Conservation (phyloP, 2,888 invertebrate genomes). For the Phengaris arion region DNA sequence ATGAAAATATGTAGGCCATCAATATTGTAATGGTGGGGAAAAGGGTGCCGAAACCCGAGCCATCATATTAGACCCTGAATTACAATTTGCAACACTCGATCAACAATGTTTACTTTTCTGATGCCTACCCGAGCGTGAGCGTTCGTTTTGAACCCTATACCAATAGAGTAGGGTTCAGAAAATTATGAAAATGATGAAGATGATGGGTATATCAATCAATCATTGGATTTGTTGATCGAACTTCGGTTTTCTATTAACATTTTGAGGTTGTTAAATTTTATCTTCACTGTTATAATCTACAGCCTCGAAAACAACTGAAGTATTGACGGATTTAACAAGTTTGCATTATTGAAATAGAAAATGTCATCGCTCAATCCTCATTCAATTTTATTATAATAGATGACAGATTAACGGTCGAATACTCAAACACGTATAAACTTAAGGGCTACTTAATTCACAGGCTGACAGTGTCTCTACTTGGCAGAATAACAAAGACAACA, state of each 20-base stretch:
- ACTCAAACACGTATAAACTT: too few relatives aligned
- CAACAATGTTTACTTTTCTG: slow-evolving; percentile 42
- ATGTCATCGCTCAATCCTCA: neutral
- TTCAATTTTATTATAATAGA: neutral
- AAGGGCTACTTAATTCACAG: too few relatives aligned
- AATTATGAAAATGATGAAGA: slow-evolving; percentile 43
- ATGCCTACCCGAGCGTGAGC: neutral
- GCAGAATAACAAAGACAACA: too few relatives aligned
- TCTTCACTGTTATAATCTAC: slow-evolving; percentile 8
- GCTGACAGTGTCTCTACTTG: too few relatives aligned
- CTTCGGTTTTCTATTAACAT: slow-evolving; percentile 68
- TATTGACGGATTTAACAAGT: neutral
- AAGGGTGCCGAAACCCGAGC: slow-evolving; percentile 35
- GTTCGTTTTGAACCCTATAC: slow-evolving; percentile 13
- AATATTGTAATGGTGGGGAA: slow-evolving; percentile 25
- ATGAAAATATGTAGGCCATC: slow-evolving; percentile 21
- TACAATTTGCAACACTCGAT: slow-evolving; percentile 38
- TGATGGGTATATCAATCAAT: slow-evolving; percentile 59
- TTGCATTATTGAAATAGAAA: neutral
- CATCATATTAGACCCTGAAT: slow-evolving; percentile 34
- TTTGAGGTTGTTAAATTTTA: slow-evolving; percentile 23
- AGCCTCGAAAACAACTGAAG: neutral
- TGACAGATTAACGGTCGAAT: neutral
- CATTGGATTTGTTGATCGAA: slow-evolving; percentile 56
- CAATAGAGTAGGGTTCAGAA: slow-evolving; percentile 28